Conservation (phyloP, 2,797 vertebrate species). For the Tamandua tetradactyla region DNA sequence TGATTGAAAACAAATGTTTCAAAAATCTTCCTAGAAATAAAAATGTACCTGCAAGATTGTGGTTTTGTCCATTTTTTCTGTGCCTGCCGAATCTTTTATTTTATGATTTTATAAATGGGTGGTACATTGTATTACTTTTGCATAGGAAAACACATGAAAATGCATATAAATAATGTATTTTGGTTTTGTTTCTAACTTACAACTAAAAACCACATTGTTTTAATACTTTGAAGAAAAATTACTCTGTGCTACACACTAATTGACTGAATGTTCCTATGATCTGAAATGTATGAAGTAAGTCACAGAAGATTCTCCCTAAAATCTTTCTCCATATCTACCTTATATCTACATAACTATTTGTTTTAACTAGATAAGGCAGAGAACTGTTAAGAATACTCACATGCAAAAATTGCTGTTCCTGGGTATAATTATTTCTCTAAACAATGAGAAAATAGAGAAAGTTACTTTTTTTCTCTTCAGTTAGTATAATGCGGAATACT, state of each 20-base stretch:
- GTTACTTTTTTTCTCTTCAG: neutral
- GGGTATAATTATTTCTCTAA: neutral
- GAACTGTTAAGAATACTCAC: neutral
- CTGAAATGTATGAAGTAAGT: neutral
- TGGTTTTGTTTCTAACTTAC: neutral
- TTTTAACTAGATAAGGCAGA: neutral
- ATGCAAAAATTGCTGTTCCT: neutral
- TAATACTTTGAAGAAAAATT: neutral
- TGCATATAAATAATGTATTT: neutral
- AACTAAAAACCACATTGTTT: neutral
- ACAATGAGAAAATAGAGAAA: neutral
- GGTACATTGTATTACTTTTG: neutral
- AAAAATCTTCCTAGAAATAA: neutral
- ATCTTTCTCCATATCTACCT: neutral
- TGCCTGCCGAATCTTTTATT: neutral
- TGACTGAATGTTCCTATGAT: neutral
- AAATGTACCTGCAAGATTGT: neutral
- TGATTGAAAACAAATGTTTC: neutral
- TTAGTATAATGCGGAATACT: neutral
- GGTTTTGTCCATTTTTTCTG: neutral
- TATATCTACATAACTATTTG: neutral
- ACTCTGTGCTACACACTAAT: neutral
- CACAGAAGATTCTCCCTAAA: neutral
- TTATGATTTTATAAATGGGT: neutral
- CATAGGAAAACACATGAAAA: constrained; percentile 4